Conservation (phyloP, 2,888 invertebrate species). For the Tribolium freemani region DNA sequence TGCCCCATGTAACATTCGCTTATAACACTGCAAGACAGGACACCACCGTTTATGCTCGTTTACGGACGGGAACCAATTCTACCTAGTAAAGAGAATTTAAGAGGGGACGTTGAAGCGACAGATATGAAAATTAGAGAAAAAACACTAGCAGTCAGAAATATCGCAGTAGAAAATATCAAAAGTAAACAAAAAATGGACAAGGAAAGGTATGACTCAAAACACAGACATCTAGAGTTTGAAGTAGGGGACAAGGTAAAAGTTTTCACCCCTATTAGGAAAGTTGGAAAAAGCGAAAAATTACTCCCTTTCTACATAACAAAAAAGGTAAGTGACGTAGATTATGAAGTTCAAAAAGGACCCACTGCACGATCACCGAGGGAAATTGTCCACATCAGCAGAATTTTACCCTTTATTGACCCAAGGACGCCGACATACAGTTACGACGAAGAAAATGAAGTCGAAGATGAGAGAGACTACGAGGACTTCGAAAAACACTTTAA, state of each 20-base stretch:
- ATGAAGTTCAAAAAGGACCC: constrained; percentile 15
- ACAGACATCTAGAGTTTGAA: constrained; percentile 44
- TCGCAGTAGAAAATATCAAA: constrained; percentile 8
- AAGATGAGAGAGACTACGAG: constrained; percentile 28
- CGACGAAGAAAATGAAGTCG: constrained; percentile 30
- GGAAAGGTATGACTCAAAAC: constrained; percentile 49
- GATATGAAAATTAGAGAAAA: constrained; percentile 3
- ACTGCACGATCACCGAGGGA: background rate
- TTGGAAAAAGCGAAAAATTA: constrained; percentile 51
- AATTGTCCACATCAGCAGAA: background rate
- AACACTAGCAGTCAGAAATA: constrained; percentile 43
- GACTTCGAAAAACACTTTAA: too few species aligned
- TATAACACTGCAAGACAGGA: constrained; percentile 51
- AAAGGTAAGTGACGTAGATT: constrained; percentile 47
- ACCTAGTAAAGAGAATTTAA: constrained; percentile 46
- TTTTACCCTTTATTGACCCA: background rate
- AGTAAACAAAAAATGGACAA: constrained; percentile 47
- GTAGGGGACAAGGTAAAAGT: constrained; percentile 50
- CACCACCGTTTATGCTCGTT: constrained; percentile 46
- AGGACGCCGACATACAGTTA: background rate
- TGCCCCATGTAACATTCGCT: constrained; percentile 48
- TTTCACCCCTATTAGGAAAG: constrained; percentile 49
- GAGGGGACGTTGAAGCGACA: background rate
- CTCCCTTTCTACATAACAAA: constrained; percentile 47
- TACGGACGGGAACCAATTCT: constrained; percentile 48